Conservation (phyloP, 2,888 invertebrate genomes). For the Timema cristinae region DNA sequence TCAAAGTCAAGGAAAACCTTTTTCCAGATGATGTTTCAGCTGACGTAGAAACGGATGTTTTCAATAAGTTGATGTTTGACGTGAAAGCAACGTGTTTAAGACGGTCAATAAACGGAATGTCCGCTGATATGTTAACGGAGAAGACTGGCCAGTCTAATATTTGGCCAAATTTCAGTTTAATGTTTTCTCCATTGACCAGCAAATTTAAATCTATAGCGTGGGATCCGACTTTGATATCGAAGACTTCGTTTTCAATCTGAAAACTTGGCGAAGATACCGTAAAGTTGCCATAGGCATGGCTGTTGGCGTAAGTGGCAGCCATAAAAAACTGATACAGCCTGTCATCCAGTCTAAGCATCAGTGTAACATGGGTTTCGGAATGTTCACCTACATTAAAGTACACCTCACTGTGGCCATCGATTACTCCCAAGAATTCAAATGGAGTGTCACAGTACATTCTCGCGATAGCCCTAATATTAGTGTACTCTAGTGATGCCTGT, state of each 20-base stretch:
- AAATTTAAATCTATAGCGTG: constrained; percentile 13
- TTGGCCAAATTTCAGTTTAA: neutral
- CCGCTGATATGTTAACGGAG: neutral
- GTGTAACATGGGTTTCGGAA: neutral
- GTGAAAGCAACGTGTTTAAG: too few relatives aligned
- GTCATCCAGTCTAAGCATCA: neutral
- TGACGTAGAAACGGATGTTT: too few relatives aligned
- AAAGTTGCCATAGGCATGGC: neutral
- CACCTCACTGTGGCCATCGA: neutral
- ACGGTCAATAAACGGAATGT: neutral
- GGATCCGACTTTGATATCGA: neutral
- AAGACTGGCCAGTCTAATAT: neutral
- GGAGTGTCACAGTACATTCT: neutral
- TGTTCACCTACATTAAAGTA: neutral
- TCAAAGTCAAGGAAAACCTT: too few relatives aligned
- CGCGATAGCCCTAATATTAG: neutral
- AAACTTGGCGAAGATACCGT: constrained; percentile 7
- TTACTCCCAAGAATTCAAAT: neutral
- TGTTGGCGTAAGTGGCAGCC: neutral
- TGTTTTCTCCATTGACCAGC: neutral
- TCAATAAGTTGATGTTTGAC: too few relatives aligned
- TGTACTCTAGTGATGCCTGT: neutral
- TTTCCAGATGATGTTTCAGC: too few relatives aligned
- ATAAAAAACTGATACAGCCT: neutral
- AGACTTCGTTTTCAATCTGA: neutral